A percentile compares a stretch with the other conserved stretches of the same genome.
These are phyloP conservation scores for Rhabditoides inermis DNA, from an alignment of 2,888 invertebrate genomes.

Conservation along the genomic window DNA sequence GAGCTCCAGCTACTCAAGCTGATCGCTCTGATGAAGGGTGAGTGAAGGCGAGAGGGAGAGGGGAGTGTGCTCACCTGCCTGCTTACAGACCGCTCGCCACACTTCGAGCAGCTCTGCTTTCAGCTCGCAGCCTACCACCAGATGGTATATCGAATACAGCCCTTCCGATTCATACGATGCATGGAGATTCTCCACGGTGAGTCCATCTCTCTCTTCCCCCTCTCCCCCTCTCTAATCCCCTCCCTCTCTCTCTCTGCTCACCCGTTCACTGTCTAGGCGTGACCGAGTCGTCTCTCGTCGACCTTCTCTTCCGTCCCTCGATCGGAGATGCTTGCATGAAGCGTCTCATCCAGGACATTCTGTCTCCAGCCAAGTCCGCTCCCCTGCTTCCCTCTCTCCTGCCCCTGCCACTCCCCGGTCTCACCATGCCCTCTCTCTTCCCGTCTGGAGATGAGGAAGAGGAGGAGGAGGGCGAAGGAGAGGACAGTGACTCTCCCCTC, in stretches of 20 bases:
- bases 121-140: conserved; percentile 37
- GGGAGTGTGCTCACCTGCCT: neutral
- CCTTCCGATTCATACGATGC: conserved; percentile 29
- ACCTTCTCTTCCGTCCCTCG: conserved; percentile 29
- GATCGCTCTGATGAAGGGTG: conserved; percentile 28
- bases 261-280: too few species aligned
- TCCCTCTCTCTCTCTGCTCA: too few species aligned
- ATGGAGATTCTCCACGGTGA: conserved; percentile 8
- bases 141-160: conserved; percentile 23
- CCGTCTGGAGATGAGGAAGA: too few species aligned
- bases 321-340: conserved; percentile 30
- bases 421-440: too few species aligned
- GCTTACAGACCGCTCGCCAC: conserved; percentile 4
- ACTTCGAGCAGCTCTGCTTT: conserved; percentile 17
- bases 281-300: conserved; percentile 10
- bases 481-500: too few species aligned
- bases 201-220: too few species aligned
- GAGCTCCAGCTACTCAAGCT: conserved; percentile 31
- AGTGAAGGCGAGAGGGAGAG: neutral
- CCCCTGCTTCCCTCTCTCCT: neutral
- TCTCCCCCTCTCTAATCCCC: neutral
- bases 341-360: conserved; percentile 23
- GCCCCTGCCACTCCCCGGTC: too few species aligned
- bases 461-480: too few species aligned
- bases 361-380: conserved; percentile 13